Evolutionary conservation across 2,888 invertebrate species (phyloP), one percentile per base, ranked within the genome.

Genomic region (Emmelina monodactyla): DNA sequence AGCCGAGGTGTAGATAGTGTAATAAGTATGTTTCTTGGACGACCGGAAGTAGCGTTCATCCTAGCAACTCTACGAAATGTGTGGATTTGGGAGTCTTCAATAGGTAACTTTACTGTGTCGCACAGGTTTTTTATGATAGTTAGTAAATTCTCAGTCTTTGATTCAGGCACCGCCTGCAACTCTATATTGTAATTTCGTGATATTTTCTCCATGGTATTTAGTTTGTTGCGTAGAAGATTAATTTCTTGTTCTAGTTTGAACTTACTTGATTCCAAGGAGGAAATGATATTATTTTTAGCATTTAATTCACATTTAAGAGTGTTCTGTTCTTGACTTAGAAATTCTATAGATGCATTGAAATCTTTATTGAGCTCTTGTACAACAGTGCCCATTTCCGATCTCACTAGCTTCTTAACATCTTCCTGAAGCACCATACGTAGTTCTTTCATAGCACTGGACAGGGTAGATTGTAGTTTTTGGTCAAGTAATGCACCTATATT

Each of bases 41-140:
- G 19, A 9, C 5, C 5, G 5, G 19, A 19, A 5, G 35, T 31
- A 2, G 16, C 1, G 9, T 41, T 32, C 28, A 37, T 28, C 32
- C 37, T 42, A 2, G 42, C 39, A 1, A 42, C 34, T 19, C 39
- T 30, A 2, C 39, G 35, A 19, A 39, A 39, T 7, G 35, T 22
- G 6, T 7, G 29, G 3, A 36, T 28, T 9, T 30, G 14, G 9
- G 6, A 11, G 13, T 37, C 41, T 0, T 13, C 16, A 1, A 41
- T 2, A 1, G 34, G 25, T 3, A 19, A 7, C 6, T 22, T 15
- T n/a, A 41, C 22, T 3, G 25, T 14, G n/a, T 28, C 19, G 25
- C 36, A 38, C 2, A 41, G 29, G 2, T 33, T 35, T 19, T 35
- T 35, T 3, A 41, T 25, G 1, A 41, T 11, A 1, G 6, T 3